phyloP scores from a whole-genome alignment of 2,797 vertebrate species.

The Echiichthys vipera region DNA sequence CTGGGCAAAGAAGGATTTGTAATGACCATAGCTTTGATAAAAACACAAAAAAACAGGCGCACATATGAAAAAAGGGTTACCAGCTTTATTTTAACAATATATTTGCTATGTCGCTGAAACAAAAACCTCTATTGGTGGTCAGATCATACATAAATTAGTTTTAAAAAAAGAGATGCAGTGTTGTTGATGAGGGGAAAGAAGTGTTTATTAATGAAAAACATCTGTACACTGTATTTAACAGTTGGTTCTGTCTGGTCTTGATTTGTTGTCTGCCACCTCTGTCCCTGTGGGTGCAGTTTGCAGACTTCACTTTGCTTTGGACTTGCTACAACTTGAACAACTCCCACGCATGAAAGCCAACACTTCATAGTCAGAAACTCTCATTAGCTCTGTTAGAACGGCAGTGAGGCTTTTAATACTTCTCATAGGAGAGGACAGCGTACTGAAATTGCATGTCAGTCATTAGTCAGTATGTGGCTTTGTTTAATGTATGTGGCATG shows the following conservation, averaged over 20 bases:
- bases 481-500: conserved; percentile 5
- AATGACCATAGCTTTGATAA: conserved; percentile 28
- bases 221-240: conserved; percentile 43
- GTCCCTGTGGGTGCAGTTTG: conserved; percentile 52
- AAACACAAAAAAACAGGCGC: conserved; percentile 15
- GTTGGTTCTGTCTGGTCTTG: conserved; percentile 36
- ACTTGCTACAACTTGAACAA: conserved; percentile 58
- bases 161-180: conserved; percentile 9
- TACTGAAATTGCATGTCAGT: conserved; percentile 31
- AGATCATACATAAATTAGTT: neutral
- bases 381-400: conserved; percentile 60
- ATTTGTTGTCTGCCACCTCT: conserved; percentile 59
- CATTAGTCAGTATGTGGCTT: conserved; percentile 11
- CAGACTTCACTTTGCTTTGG: conserved; percentile 46
- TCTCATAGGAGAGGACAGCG: conserved; percentile 24
- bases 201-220: conserved; percentile 31
- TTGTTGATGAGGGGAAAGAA: neutral
- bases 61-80: neutral
- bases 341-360: conserved; percentile 51
- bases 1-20: conserved; percentile 17
- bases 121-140: neutral
- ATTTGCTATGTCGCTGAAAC: neutral
- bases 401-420: conserved; percentile 47
- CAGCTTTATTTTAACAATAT: conserved; percentile 18
- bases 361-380: conserved; percentile 58